phyloP scores from a whole-genome alignment of 2,113 vertebrate species.

The Trochalopteron elliotii region DNA sequence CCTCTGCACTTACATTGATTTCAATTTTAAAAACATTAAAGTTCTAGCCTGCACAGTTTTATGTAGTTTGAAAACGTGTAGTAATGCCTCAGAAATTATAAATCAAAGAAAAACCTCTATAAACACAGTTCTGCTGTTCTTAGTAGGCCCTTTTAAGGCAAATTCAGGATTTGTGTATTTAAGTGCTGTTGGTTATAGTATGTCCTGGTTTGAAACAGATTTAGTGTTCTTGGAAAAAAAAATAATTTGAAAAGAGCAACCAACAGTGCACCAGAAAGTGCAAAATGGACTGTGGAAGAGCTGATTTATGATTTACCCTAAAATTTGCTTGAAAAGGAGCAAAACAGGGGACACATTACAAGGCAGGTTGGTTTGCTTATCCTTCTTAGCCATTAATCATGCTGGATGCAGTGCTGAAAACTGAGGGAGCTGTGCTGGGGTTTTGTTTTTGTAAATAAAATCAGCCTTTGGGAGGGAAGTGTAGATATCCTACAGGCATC shows the following conservation, averaged over 20 bases:
- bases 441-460: neutral
- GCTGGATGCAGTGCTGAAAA: neutral
- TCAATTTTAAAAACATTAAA: neutral
- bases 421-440: neutral
- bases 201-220: neutral
- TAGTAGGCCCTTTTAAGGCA: neutral
- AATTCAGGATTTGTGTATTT: neutral
- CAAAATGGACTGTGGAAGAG: neutral
- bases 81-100: neutral
- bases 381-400: neutral
- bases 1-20: neutral
- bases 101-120: neutral
- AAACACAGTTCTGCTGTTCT: neutral
- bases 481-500: neutral
- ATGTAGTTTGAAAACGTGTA: neutral
- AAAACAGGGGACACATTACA: fast-evolving
- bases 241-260: neutral
- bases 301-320: neutral
- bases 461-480: neutral
- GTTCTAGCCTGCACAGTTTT: neutral
- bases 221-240: neutral
- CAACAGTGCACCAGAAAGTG: neutral
- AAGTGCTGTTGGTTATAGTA: neutral
- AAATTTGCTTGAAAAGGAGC: neutral
- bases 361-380: neutral